Evolutionary conservation across 1,140 invertebrate species (phyloP), one percentile per base, ranked within the genome.

Genomic region (Mactra quadrangularis): DNA sequence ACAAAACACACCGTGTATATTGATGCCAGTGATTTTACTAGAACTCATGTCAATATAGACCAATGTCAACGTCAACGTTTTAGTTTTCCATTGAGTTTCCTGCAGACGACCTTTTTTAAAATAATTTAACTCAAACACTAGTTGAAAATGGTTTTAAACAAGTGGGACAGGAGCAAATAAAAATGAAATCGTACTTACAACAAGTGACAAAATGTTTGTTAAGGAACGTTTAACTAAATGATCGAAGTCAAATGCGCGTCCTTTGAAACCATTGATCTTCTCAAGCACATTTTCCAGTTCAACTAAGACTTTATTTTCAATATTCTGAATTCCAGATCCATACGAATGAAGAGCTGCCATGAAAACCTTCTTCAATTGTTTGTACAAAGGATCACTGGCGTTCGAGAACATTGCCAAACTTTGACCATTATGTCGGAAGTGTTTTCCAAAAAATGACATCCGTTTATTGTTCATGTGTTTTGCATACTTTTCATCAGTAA

Each of bases 151-250:
- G n/a, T n/a, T n/a, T n/a, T n/a, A n/a, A n/a, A n/a, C n/a, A n/a
- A n/a, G n/a, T n/a, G n/a, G n/a, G n/a, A n/a, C n/a, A n/a, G n/a
- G n/a, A n/a, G n/a, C n/a, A n/a, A n/a, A n/a, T n/a, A n/a, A n/a
- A n/a, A n/a, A n/a, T n/a, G n/a, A n/a, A n/a, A n/a, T n/a, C n/a
- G 41, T 57, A 57, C 57, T 60, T 35, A 60, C 57, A 13, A 60
- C 31, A 13, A 60, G 35, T 13, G 57, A 60, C 57, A 60, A 17
- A 2, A 25, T 27, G 25, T 60, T 33, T 22, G 57, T 17, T 1
- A 60, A 19, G 1, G 57, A 60, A 13, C 57, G 19, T 6, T 25
- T 9, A 33, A 60, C 17, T 19, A 60, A 27, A 3, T 15, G 13
- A 17, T 33, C 7, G n/a, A 29, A 60, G 1, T 60, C 29, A 3